A percentile compares a stretch with the other conserved stretches of the same genome.
Conservation (phyloP, 2,888 invertebrate species). For the Tineola bisselliella region DNA sequence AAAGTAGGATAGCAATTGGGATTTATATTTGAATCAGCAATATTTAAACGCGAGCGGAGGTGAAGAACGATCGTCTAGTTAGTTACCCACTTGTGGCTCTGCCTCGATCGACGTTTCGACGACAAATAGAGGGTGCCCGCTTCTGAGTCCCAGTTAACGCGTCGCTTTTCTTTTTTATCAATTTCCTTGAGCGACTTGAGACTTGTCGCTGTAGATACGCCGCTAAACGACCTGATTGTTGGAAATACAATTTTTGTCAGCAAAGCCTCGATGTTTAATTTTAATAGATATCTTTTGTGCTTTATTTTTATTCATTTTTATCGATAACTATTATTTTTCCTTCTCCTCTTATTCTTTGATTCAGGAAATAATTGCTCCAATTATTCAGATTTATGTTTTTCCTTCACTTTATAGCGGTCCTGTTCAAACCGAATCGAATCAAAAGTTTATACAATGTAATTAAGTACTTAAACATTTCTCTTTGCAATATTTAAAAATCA, state of each 20-base stretch:
- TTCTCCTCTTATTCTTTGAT: neutral
- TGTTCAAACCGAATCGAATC: neutral
- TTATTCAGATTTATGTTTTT: neutral
- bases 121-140: slow-evolving; percentile 9
- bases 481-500: slow-evolving; percentile 4
- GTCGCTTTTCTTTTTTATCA: slow-evolving; percentile 11
- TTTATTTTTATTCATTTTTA: neutral
- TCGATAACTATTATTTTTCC: neutral
- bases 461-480: slow-evolving; percentile 3
- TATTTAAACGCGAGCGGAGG: slow-evolving; percentile 39
- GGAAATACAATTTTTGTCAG: slow-evolving; percentile 2
- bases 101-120: neutral
- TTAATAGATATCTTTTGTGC: neutral
- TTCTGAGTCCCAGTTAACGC: slow-evolving; percentile 1
- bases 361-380: neutral
- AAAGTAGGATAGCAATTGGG: slow-evolving; percentile 63
- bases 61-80: slow-evolving; percentile 36
- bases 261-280: neutral
- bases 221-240: slow-evolving; percentile 4
- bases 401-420: neutral
- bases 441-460: slow-evolving; percentile 4
- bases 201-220: neutral
- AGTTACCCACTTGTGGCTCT: slow-evolving; percentile 19
- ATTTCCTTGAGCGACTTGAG: slow-evolving; percentile 1
- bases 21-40: slow-evolving; percentile 62